Base-by-base conservation (phyloP, 2,888 invertebrate species). In the Pharmacophagus antenor region DNA sequence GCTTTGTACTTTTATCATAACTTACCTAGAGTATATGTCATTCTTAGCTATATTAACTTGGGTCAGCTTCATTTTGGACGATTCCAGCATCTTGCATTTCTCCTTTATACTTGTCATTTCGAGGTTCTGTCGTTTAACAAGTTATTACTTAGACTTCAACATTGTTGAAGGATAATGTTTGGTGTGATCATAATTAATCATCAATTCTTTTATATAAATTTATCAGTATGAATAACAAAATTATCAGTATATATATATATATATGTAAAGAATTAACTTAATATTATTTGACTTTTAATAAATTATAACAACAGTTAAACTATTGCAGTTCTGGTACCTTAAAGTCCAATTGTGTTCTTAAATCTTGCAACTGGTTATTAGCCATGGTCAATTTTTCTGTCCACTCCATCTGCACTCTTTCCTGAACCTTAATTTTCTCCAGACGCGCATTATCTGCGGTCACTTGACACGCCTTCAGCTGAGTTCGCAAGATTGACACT, bases 51-150 rank as follows among this genome's bases (percentile, higher is more conserved):
- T 69, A 22, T 77, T 82, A 6, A 87, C 77, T 72, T 88, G 88
- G 15, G 85, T 87, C 55, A 90, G 63, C 66, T 77, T 90, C 3
- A 90, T 73, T 76, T 88, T 91, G 12, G 74, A 76, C 8, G 87
- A 87, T 65, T 91, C 89, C 55, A 91, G 68, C 70, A 85, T 81
- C 64, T 83, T 85, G 63, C 87, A 89, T 71, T 89, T 91, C 66
- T 92, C 92, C 68, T 92, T 93, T 48, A 91, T 73, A 67, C 92
- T 92, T 56, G 89, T 87, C 70, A 93, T 90, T 82, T 93, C 92
- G 31, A 93, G 73, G 76, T 92, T 91, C 92, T 92, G 79, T 59
- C 91, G 85, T 5, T 5, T 18, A 44, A 44, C 6, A 44, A n/a
- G 37, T 31, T 37, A 6, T 15, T n/a, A n/a, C n/a, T n/a, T n/a